A percentile compares a stretch with the other conserved stretches of the same genome.
Evolutionary conservation across 1,140 invertebrate genomes (phyloP).

Genomic region (Hestina assimilis): DNA sequence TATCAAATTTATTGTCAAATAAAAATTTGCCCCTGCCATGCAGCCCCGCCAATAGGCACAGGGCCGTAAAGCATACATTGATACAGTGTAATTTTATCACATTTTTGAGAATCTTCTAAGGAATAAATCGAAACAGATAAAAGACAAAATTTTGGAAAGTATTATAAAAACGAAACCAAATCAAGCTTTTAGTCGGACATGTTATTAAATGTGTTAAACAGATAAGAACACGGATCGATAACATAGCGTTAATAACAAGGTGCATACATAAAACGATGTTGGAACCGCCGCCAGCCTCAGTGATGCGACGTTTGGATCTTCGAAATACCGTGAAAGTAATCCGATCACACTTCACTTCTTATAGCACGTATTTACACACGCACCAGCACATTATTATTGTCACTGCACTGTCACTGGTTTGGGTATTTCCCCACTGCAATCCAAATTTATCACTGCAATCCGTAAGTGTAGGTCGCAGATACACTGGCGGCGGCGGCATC

Average conservation of each 20-base stretch:
- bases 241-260: slow-evolving; percentile 66
- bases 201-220: slow-evolving; percentile 31
- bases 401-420: slow-evolving; percentile 68
- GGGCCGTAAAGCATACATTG: no score
- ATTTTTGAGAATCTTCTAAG: no score
- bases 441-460: slow-evolving; percentile 73
- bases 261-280: slow-evolving; percentile 55
- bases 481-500: slow-evolving; percentile 68
- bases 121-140: neutral
- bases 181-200: slow-evolving; percentile 22
- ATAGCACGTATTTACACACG: slow-evolving; percentile 40
- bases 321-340: slow-evolving; percentile 22
- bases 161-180: neutral
- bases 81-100: no score
- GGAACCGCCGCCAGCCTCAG: slow-evolving; percentile 73
- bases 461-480: slow-evolving; percentile 42
- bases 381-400: slow-evolving; percentile 55
- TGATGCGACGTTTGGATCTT: slow-evolving; percentile 30
- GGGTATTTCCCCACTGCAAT: slow-evolving; percentile 70
- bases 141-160: neutral
- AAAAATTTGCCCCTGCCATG: no score
- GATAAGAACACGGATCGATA: slow-evolving; percentile 28
- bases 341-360: slow-evolving; percentile 62
- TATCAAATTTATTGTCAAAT: no score
- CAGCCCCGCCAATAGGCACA: no score